These are phyloP conservation scores for Dipodomys merriami DNA, from an alignment of 2,113 vertebrate genomes.

Conservation along the genomic window DNA sequence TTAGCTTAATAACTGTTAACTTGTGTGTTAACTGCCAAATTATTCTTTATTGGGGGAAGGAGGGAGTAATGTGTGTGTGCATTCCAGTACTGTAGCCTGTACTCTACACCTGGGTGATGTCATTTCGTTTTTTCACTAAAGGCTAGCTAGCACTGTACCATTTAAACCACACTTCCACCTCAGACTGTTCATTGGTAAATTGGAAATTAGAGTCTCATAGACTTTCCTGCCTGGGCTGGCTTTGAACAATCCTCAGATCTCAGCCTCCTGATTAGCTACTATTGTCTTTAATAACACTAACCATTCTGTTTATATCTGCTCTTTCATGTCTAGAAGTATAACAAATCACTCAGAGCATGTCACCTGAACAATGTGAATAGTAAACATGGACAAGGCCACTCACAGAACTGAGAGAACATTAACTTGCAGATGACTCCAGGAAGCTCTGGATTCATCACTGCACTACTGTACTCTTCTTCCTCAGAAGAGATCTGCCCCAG, in stretches of 20 bases:
- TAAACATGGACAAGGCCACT: not conserved
- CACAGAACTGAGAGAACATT: not conserved
- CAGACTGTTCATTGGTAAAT: too few species aligned
- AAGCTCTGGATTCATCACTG: not conserved
- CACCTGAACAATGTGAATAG: not conserved
- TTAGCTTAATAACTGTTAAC: conserved; percentile 24
- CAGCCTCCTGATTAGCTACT: too few species aligned
- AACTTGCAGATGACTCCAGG: not conserved
- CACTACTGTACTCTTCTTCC: not conserved
- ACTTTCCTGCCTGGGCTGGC: too few species aligned
- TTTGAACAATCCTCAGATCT: too few species aligned
- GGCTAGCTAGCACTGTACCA: too few species aligned
- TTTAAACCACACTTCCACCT: too few species aligned
- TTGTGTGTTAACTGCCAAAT: conserved; percentile 56
- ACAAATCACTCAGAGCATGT: not conserved
- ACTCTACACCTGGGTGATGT: too few species aligned
- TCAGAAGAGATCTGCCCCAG: too few species aligned
- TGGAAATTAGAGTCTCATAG: too few species aligned
- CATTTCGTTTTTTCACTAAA: too few species aligned
- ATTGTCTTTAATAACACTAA: conserved; percentile 10
- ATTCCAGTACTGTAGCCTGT: too few species aligned
- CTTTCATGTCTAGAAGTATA: conserved; percentile 42
- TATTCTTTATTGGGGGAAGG: not conserved
- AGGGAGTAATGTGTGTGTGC: too few species aligned
- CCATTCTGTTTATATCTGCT: conserved; percentile 25